phyloP scores from a whole-genome alignment of 2,888 invertebrate genomes.

The Clanis bilineata region DNA sequence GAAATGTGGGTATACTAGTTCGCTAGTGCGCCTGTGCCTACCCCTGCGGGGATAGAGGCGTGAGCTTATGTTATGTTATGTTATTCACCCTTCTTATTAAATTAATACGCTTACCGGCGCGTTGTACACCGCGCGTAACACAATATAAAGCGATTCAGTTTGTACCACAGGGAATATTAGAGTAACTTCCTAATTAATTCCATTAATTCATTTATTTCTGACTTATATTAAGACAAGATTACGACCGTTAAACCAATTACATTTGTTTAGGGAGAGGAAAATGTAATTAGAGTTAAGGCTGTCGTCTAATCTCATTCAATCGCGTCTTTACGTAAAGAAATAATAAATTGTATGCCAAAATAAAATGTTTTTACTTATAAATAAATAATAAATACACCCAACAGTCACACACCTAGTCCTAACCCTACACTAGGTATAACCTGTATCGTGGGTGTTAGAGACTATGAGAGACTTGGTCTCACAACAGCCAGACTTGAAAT shows the following conservation, averaged over 20 bases:
- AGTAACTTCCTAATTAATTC: constrained; percentile 10
- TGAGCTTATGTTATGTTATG: too few relatives aligned
- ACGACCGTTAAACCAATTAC: neutral
- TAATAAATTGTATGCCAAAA: neutral
- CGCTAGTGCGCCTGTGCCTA: too few relatives aligned
- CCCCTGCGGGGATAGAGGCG: too few relatives aligned
- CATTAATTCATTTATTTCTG: constrained; percentile 12
- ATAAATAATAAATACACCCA: too few relatives aligned
- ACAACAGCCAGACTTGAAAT: too few relatives aligned
- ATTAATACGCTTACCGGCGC: constrained; percentile 5
- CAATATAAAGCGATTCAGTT: constrained; percentile 8
- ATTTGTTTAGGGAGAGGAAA: neutral
- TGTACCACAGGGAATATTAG: constrained; percentile 7
- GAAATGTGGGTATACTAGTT: too few relatives aligned
- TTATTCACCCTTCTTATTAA: constrained; percentile 3
- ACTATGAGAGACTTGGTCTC: too few relatives aligned
- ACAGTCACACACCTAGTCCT: too few relatives aligned
- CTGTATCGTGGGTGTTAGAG: too few relatives aligned
- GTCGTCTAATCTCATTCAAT: neutral
- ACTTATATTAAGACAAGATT: constrained; percentile 9
- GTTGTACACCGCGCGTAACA: neutral
- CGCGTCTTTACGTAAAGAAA: neutral
- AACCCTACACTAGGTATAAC: too few relatives aligned
- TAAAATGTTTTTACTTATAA: neutral
- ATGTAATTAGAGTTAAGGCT: neutral